These are phyloP conservation scores for Capra hircus DNA, from an alignment of 2,113 vertebrate species.

Conservation along the genomic window DNA sequence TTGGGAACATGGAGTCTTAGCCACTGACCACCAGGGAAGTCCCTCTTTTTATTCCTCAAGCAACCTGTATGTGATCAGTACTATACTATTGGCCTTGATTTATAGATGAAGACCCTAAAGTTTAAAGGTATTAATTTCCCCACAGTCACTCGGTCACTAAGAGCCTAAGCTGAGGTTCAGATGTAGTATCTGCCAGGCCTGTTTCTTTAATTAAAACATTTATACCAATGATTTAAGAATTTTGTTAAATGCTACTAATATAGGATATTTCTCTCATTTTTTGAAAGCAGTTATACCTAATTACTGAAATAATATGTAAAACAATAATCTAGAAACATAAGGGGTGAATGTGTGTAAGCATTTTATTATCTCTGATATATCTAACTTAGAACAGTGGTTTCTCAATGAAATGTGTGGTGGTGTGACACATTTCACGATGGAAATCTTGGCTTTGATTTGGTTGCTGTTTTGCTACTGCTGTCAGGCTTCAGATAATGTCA, in stretches of 20 bases:
- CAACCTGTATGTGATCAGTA: neutral
- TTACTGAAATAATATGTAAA: neutral
- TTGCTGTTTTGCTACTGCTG: neutral
- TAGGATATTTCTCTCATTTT: neutral
- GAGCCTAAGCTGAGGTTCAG: neutral
- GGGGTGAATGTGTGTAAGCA: neutral
- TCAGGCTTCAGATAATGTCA: neutral
- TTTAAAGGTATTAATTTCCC: neutral
- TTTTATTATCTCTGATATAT: neutral
- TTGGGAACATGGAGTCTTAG: neutral
- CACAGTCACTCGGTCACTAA: neutral
- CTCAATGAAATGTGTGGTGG: neutral
- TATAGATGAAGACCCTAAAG: neutral
- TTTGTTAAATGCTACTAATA: neutral
- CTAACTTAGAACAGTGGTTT: neutral
- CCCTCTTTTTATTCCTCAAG: neutral
- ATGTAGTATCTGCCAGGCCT: neutral
- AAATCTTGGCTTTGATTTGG: neutral
- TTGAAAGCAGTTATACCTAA: neutral
- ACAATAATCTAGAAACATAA: neutral
- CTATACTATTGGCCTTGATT: neutral
- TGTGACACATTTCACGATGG: neutral
- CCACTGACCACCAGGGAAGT: neutral
- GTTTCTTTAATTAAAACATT: slow-evolving; percentile 2
- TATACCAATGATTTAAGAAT: neutral